Base-by-base conservation (phyloP, 2,113 vertebrate species). In the Lophochroa leadbeateri region DNA sequence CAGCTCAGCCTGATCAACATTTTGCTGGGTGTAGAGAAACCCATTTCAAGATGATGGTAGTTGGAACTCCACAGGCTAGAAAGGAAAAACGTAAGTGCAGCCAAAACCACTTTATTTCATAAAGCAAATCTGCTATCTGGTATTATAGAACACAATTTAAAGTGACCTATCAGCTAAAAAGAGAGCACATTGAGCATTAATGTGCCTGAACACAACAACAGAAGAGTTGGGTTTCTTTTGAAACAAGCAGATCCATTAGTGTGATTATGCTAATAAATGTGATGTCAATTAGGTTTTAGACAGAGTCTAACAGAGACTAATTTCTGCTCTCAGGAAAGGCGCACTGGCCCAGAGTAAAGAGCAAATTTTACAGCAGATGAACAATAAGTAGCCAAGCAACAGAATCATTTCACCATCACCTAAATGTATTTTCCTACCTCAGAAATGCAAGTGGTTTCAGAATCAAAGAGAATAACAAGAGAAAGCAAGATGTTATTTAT, bases 381-480 rank as follows among this genome's bases (percentile, higher is more conserved):
- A 94, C 82, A 97, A 23, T 90, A 96, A 97, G 83, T 75, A 96
- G 91, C 94, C 92, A 97, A 90, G 94, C 93, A 97, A 97, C 90
- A 94, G 95, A 86, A 96, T 93, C 28, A 95, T 88, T 93, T 95
- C 94, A 77, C 57, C 64, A 29, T 75, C 69, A 69, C 79, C 57
- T 82, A 92, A 94, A 91, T 69, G 67, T 44, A 85, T 92, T 91
- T 95, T 89, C 69, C 80, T 61, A 50, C 52, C 39, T 81, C 80
- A 91, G 86, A 94, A 95, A 94, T 19, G 16, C 77, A 86, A 88
- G 81, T 60, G 63, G 63, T 80, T 97, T 88, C 86, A 92, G 82
- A 92, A 88, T 60, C 49, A 82, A 65, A 94, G 57, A 64, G 50
- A 77, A 82, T 65, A 83, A 86, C 7, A 84, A 55, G 33, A 76